Percentiles rank a stretch among this genome's conserved stretches.
These are phyloP conservation scores for Pristionchus maxplancki DNA, from an alignment of 2,888 invertebrate species.

Conservation along the genomic window DNA sequence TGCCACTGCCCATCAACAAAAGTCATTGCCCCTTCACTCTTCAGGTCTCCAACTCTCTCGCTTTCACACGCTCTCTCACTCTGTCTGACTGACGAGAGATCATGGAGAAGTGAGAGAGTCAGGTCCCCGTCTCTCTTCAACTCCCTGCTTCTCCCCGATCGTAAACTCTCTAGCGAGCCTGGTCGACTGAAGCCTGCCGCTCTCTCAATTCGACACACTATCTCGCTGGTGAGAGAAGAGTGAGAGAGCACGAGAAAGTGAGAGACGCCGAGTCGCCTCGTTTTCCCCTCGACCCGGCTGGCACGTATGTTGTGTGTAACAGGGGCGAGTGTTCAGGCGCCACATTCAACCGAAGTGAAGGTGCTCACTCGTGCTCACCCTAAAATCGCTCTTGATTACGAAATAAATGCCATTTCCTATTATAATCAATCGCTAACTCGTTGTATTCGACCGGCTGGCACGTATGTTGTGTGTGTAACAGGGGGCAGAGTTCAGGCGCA, in stretches of 20 bases:
- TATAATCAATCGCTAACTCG: too few relatives aligned
- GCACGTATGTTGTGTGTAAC: not conserved
- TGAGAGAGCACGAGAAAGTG: not conserved
- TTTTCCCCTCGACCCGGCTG: too few relatives aligned
- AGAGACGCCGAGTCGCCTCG: not conserved
- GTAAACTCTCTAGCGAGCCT: constrained; percentile 6
- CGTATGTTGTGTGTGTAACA: not conserved
- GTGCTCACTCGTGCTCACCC: too few relatives aligned
- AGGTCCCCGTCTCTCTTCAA: not conserved
- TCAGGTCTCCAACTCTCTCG: not conserved
- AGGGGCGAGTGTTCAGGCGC: not conserved
- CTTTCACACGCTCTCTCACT: too few relatives aligned
- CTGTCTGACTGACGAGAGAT: too few relatives aligned
- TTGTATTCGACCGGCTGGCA: too few relatives aligned
- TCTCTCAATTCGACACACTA: not conserved
- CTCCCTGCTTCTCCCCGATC: not conserved
- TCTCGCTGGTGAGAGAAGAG: not conserved
- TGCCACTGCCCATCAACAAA: not conserved
- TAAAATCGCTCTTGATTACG: too few relatives aligned
- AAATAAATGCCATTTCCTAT: too few relatives aligned
- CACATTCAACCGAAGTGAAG: not conserved
- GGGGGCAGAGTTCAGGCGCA: not conserved
- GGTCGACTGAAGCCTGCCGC: not conserved
- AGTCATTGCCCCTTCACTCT: not conserved
- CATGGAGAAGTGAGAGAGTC: too few relatives aligned